Conservation (phyloP, 2,888 invertebrate species). For the Melanophora roralis region DNA sequence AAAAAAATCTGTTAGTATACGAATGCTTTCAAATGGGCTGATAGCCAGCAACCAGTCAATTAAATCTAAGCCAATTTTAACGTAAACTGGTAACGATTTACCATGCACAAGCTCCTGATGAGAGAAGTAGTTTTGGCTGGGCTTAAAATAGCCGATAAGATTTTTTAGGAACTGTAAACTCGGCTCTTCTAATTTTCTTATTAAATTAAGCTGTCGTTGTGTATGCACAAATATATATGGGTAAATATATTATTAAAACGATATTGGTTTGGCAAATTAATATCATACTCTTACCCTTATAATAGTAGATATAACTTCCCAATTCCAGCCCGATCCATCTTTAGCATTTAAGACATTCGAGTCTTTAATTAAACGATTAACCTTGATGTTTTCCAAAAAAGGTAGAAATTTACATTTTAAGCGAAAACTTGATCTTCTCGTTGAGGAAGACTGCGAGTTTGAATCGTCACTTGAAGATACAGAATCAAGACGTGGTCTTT, state of each 20-base stretch:
- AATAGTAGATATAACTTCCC: slow-evolving; percentile 91
- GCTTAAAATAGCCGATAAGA: slow-evolving; percentile 90
- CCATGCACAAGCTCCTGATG: slow-evolving; percentile 84
- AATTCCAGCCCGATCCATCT: slow-evolving; percentile 92
- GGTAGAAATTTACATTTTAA: slow-evolving; percentile 77
- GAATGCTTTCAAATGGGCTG: slow-evolving; percentile 82
- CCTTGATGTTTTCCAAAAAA: slow-evolving; percentile 79
- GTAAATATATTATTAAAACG: neutral
- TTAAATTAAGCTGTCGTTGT: slow-evolving; percentile 78
- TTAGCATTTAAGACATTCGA: slow-evolving; percentile 88
- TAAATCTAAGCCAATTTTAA: slow-evolving; percentile 75
- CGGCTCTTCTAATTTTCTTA: slow-evolving; percentile 82
- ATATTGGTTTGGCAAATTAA: neutral
- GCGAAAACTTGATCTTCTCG: slow-evolving; percentile 74
- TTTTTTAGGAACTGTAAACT: slow-evolving; percentile 82
- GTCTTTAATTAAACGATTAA: slow-evolving; percentile 86
- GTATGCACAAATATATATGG: no score
- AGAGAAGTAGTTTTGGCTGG: slow-evolving; percentile 91
- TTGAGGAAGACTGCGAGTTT: slow-evolving; percentile 71
- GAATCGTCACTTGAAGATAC: slow-evolving; percentile 78
- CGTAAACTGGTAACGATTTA: slow-evolving; percentile 72
- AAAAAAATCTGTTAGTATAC: slow-evolving; percentile 87
- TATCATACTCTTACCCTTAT: slow-evolving; percentile 81
- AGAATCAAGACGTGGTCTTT: slow-evolving; percentile 77
- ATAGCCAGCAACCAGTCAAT: slow-evolving; percentile 75